These are phyloP conservation scores for Limosa lapponica DNA, from an alignment of 2,797 vertebrate species.

Conservation along the genomic window DNA sequence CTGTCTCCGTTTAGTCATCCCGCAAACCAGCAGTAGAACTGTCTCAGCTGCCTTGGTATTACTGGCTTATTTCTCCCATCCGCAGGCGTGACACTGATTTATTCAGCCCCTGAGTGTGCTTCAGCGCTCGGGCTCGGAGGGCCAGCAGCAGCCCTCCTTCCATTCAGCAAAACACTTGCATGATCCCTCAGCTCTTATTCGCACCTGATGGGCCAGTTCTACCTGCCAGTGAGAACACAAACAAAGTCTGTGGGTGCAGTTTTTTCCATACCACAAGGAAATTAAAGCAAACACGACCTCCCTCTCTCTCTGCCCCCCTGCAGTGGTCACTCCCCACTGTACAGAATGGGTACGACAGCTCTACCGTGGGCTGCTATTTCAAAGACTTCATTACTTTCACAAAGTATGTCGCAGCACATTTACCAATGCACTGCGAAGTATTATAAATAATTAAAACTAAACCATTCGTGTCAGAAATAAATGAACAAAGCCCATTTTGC, in stretches of 20 bases:
- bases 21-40: background rate
- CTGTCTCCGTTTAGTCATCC: background rate
- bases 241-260: background rate
- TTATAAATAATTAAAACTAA: conserved; percentile 72
- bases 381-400: conserved; percentile 35
- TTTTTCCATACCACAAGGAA: background rate
- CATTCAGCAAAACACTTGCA: background rate
- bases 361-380: background rate
- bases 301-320: background rate
- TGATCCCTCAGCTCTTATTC: background rate
- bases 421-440: conserved; percentile 33
- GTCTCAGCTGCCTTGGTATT: background rate
- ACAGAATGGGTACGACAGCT: background rate
- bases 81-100: background rate
- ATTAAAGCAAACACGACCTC: background rate
- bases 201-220: background rate
- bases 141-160: background rate
- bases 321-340: background rate
- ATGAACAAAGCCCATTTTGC: conserved; percentile 64
- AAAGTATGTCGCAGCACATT: conserved; percentile 49
- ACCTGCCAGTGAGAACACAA: background rate
- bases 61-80: background rate
- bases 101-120: background rate
- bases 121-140: background rate
- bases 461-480: conserved; percentile 69